A percentile compares a stretch with the other conserved stretches of the same genome.
Conservation (phyloP, 2,797 vertebrate genomes). For the Phalanger gymnotis region DNA sequence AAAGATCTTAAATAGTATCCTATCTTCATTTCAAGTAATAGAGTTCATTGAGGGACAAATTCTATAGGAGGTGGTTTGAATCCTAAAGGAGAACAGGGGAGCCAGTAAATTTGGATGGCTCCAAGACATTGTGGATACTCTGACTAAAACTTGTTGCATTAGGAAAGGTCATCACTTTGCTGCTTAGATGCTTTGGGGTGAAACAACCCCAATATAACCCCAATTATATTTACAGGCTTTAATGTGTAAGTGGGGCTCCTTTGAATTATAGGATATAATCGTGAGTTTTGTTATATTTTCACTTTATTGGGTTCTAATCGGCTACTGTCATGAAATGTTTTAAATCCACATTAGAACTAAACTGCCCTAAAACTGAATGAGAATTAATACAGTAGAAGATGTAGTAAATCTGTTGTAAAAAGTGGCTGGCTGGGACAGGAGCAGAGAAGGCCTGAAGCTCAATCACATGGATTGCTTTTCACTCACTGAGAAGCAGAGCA, state of each 20-base stretch:
- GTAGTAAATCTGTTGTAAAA: neutral
- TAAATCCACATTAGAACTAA: constrained; percentile 36
- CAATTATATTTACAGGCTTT: constrained; percentile 15
- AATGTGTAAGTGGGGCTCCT: constrained; percentile 20
- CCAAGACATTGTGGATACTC: neutral
- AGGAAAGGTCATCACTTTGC: neutral
- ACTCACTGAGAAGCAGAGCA: neutral
- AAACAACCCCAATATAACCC: neutral
- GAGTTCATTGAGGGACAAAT: neutral
- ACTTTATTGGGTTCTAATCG: constrained; percentile 45
- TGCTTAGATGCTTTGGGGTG: neutral
- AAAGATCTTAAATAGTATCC: neutral
- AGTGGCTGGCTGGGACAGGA: neutral
- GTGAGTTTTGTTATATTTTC: constrained; percentile 26
- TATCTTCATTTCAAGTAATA: neutral
- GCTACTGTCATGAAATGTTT: constrained; percentile 27
- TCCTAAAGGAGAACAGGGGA: neutral
- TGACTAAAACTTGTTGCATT: neutral
- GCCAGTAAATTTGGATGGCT: neutral
- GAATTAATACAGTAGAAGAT: neutral
- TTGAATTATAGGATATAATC: constrained; percentile 27
- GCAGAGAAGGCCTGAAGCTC: neutral
- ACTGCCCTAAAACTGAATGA: constrained; percentile 8
- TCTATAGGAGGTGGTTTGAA: neutral
- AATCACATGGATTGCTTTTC: neutral